Base-by-base conservation (phyloP, 2,797 vertebrate species). In the Crypturellus tataupa region DNA sequence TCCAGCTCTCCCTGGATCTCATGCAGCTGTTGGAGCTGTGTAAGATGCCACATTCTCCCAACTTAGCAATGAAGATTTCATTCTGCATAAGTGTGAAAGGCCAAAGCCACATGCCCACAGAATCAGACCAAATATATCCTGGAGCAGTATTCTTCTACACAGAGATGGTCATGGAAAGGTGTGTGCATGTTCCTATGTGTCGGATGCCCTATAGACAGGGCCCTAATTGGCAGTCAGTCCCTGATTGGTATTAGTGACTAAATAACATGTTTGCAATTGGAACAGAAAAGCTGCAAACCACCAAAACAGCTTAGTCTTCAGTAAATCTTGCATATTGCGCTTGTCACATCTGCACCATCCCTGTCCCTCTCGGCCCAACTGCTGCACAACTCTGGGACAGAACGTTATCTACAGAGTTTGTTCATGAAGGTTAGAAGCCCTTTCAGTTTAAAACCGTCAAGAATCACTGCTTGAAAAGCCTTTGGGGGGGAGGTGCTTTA, bases 341-440 rank as follows among this genome's bases (percentile, higher is more conserved):
- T 72, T 89, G 21, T 60, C 47, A 63, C 42, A 60, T 20, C 53
- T 51, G 19, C 71, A 78, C 58, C 68, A 60, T 47, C 47, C 15
- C 60, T 47, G 35, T 19, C 62, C 62, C 75, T 83, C 55, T 44
- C 62, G 62, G 67, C 11, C 46, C 72, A 65, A 24, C 7, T n/a
- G 51, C 58, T 78, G 55, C 90, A 82, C 56, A 82, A 46, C 40
- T 47, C 20, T 21, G 58, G 46, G 42, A 80, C 58, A 40, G 11
- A 69, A 49, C 1, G 0, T 71, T 59, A 42, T 19, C n/a, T 5
- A 0, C 0, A 0, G 53, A 80, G 49, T 65, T 80, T 53, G 27
- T 31, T 67, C 0, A 0, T 17, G 76, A 39, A 10, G 27, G 23
- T 1, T 0, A 80, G 49, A 49, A 40, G 56, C 15, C 12, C 13